Base-by-base conservation (phyloP, 2,888 invertebrate species). In the Xestobium rufovillosum region DNA sequence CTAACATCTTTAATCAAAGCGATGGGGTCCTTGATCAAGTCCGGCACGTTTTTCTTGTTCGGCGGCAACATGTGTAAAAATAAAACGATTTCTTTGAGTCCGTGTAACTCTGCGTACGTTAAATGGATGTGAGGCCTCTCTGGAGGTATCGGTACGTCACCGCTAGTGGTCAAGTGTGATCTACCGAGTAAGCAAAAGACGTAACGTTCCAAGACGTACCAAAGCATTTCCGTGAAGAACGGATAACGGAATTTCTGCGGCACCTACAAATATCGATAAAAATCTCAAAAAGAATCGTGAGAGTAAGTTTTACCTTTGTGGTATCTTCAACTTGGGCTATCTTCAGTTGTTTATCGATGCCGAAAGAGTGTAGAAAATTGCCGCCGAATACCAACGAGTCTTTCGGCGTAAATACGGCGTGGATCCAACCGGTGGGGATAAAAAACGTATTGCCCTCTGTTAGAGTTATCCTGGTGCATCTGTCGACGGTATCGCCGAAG, bases 361-460 rank as follows among this genome's bases (percentile, higher is more conserved):
- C 91, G 60, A 90, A 92, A 48, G 87, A 90, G 62, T 97, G 96
- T 34, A 98, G 70, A 66, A 97, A 97, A 66, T 97, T 98, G 1
- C 97, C 97, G 3, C 97, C 97, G 66, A 97, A 97, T 3, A 98
- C 97, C 3, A 98, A 71, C 0, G 95, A 92, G 66, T 97, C 96
- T 40, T 82, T 78, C 2, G 95, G 95, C 0, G 97, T 98, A 65
- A 88, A 96, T 2, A 97, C 97, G 1, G 95, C 96, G 69, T 97
- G 97, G 44, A 97, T 97, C 97, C 97, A 97, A 0, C 96, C 96
- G 9, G 95, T 92, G 6, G 96, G 97, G 53, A 97, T 95, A 63
- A 97, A 90, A 64, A 97, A 89, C 2, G 96, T 98, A 65, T 91
- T 82, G 8, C 92, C 91, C n/a, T 86, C 85, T 51, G 76, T 77